Base-by-base conservation (phyloP, 2,888 invertebrate species). In the Phyllotreta striolata region DNA sequence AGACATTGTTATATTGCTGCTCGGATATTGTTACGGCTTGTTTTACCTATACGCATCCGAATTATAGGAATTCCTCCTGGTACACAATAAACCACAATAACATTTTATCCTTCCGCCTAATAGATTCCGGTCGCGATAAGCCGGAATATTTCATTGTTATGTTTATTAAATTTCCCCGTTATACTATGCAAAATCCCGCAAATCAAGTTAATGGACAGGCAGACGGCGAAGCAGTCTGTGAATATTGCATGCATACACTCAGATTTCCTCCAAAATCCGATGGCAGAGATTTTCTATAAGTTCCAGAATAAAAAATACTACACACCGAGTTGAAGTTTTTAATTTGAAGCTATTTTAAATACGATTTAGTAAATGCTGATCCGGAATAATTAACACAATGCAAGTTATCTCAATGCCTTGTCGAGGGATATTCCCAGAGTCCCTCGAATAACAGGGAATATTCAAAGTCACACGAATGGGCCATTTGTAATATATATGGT, bases 401-500 rank as follows among this genome's bases (percentile, higher is more conserved):
- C 49, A 8, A 52, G 39, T 38, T 52, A 52, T 52, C 24, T 52
- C 52, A 13, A 35, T 47, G 37, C 37, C 13, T 10, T 52, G 52
- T 39, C 34, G 39, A 12, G 13, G 52, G 10, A 38, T 10, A n/a
- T 52, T n/a, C 51, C 52, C 49, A 52, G 38, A 52, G 38, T 52
- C 39, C 52, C 52, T 52, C 37, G 37, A 38, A 52, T 52, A 57
- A 57, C 46, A 43, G 10, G 47, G 37, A 39, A 12, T n/a, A n/a
- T 47, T 14, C 37, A 47, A 57, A 46, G 46, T 57, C 47, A 35
- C 13, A 57, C 38, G 39, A 35, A 47, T 38, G 37, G 57, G 46
- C 46, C 10, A 47, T 57, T 57, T 57, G 47, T 57, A 57, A 57
- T 57, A 13, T 37, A 57, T 57, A 57, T 47, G 14, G 46, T 12